A percentile compares a stretch with the other conserved stretches of the same genome.
phyloP scores from a whole-genome alignment of 1,140 invertebrate genomes.

The Tyrophagus putrescentiae region DNA sequence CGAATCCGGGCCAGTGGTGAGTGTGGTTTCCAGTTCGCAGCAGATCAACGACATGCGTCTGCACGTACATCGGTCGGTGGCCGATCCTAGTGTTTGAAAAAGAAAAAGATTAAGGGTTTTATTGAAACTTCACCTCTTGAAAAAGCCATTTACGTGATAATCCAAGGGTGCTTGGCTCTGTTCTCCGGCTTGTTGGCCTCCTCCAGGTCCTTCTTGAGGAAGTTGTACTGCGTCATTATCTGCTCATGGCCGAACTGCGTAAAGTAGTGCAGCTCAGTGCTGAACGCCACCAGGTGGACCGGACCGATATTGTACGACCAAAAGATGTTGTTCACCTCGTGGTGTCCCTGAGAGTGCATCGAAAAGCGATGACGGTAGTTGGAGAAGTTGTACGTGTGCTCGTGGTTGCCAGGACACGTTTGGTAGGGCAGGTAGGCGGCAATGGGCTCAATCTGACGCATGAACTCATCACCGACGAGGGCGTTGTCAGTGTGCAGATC shows the following conservation, averaged over 20 bases:
- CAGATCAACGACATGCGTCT: slow-evolving; percentile 31
- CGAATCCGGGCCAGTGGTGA: slow-evolving; percentile 47
- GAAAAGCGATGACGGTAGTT: slow-evolving; percentile 64
- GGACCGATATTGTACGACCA: slow-evolving; percentile 59
- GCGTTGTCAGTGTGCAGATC: slow-evolving; percentile 69
- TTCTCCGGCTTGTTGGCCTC: slow-evolving; percentile 42
- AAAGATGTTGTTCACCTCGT: slow-evolving; percentile 26
- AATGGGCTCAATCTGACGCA: slow-evolving; percentile 70
- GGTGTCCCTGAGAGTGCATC: slow-evolving; percentile 25
- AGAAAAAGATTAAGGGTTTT: too few relatives aligned
- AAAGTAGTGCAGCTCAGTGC: slow-evolving; percentile 90
- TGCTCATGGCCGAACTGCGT: slow-evolving; percentile 60
- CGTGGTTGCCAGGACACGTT: slow-evolving; percentile 78
- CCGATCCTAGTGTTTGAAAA: too few relatives aligned
- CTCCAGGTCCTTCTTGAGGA: slow-evolving; percentile 65
- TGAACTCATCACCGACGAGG: slow-evolving; percentile 67
- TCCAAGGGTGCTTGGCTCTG: slow-evolving; percentile 65
- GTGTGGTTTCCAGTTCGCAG: slow-evolving; percentile 9
- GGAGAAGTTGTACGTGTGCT: slow-evolving; percentile 68
- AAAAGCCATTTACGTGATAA: too few relatives aligned
- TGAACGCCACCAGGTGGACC: slow-evolving; percentile 74
- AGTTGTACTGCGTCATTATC: slow-evolving; percentile 68
- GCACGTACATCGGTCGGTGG: slow-evolving; percentile 93
- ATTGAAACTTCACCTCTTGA: too few relatives aligned
- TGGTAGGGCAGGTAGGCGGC: slow-evolving; percentile 79